phyloP scores from a whole-genome alignment of 2,888 invertebrate genomes.

The Lasioglossum lativentre region DNA sequence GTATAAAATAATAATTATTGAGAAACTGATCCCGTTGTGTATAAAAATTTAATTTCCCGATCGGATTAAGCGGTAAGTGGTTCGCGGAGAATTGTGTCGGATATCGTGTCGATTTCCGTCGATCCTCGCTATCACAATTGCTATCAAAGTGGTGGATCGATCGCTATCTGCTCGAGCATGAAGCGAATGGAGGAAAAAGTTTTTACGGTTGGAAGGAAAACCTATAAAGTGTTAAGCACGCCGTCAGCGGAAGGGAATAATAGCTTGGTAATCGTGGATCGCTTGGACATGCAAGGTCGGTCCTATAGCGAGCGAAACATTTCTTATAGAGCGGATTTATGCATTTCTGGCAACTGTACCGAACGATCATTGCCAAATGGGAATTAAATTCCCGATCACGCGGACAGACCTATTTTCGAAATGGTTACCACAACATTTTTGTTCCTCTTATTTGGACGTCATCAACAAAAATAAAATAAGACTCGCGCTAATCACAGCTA shows the following conservation, averaged over 20 bases:
- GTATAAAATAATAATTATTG: neutral
- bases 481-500: neutral
- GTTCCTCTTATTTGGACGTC: neutral
- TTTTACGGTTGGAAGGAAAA: slow-evolving; percentile 45
- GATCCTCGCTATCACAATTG: neutral
- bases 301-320: slow-evolving; percentile 21
- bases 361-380: slow-evolving; percentile 21
- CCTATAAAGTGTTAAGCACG: slow-evolving; percentile 48
- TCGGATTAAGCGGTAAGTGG: neutral
- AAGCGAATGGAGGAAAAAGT: slow-evolving; percentile 25
- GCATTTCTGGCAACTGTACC: slow-evolving; percentile 27
- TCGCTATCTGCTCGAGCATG: slow-evolving; percentile 20
- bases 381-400: neutral
- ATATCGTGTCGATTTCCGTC: neutral
- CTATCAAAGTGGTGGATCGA: slow-evolving; percentile 4
- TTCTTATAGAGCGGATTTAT: slow-evolving; percentile 38
- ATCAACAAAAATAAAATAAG: neutral
- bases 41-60: neutral
- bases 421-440: neutral
- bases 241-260: slow-evolving; percentile 51
- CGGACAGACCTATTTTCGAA: neutral
- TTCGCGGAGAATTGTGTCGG: neutral
- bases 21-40: neutral
- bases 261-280: slow-evolving; percentile 53
- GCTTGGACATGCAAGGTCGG: slow-evolving; percentile 56